These are phyloP conservation scores for Lymantria monacha DNA, from an alignment of 2,888 invertebrate species.

Conservation along the genomic window DNA sequence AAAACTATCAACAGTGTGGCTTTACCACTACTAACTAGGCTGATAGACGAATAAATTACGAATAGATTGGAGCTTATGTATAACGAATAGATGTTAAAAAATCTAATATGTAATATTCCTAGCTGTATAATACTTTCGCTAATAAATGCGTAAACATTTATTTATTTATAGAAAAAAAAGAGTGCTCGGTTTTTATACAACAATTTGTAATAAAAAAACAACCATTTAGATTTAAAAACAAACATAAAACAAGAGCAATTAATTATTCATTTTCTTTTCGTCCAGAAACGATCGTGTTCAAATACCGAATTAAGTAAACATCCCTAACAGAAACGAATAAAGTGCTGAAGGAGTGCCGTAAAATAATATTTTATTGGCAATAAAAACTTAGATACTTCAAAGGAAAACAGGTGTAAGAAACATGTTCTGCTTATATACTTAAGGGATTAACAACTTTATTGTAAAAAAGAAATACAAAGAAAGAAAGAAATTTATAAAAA, in stretches of 20 bases:
- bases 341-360: constrained; percentile 29
- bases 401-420: constrained; percentile 33
- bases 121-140: no score
- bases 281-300: constrained; percentile 6
- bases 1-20: no score
- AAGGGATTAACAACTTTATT: neutral
- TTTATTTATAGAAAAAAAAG: no score
- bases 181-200: no score
- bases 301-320: constrained; percentile 29
- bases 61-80: no score
- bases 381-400: constrained; percentile 37
- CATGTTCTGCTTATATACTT: constrained; percentile 7
- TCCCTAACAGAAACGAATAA: constrained; percentile 29
- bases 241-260: constrained; percentile 11
- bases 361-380: constrained; percentile 35
- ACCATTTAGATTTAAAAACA: constrained; percentile 10
- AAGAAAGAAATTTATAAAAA: neutral
- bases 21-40: no score
- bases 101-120: no score
- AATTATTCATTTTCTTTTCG: constrained; percentile 16
- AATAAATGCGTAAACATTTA: no score
- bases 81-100: no score
- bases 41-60: no score
- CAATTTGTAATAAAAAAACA: no score
- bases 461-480: neutral